Evolutionary conservation across 1,140 invertebrate species (phyloP).

Genomic region (Mamestra configurata): DNA sequence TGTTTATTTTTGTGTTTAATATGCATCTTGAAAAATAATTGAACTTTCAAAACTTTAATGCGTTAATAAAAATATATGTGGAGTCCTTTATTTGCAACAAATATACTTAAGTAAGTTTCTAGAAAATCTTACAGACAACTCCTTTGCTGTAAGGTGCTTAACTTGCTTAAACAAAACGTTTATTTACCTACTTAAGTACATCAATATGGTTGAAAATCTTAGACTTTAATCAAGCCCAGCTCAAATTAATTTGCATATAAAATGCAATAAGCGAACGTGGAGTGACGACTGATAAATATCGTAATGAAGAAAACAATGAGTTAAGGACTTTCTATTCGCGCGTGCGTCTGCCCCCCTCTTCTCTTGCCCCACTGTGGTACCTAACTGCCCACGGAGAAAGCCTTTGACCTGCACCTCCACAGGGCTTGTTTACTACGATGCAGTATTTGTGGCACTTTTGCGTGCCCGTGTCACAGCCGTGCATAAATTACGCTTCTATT

Average conservation of each 20-base stretch:
- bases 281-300: slow-evolving; percentile 81
- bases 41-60: too few relatives aligned
- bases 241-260: slow-evolving; percentile 77
- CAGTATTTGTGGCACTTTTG: slow-evolving; percentile 58
- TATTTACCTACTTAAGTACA: slow-evolving; percentile 7
- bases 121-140: slow-evolving; percentile 1
- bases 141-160: too few relatives aligned
- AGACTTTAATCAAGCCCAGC: slow-evolving; percentile 18
- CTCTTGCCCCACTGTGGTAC: slow-evolving; percentile 58
- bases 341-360: slow-evolving; percentile 68
- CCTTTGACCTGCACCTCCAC: slow-evolving; percentile 78
- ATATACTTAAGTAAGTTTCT: background rate
- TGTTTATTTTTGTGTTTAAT: background rate
- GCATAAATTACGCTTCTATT: slow-evolving; percentile 42
- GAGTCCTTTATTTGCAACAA: background rate
- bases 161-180: slow-evolving; percentile 15
- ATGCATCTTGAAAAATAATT: too few relatives aligned
- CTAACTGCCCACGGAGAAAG: slow-evolving; percentile 77
- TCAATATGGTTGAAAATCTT: slow-evolving; percentile 4
- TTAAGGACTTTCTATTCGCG: slow-evolving; percentile 81
- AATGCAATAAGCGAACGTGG: slow-evolving; percentile 73
- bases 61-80: too few relatives aligned
- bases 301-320: slow-evolving; percentile 85
- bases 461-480: slow-evolving; percentile 43
- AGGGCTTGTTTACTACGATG: slow-evolving; percentile 69